These are phyloP conservation scores for Perca flavescens DNA, from an alignment of 2,113 vertebrate species.

Conservation along the genomic window DNA sequence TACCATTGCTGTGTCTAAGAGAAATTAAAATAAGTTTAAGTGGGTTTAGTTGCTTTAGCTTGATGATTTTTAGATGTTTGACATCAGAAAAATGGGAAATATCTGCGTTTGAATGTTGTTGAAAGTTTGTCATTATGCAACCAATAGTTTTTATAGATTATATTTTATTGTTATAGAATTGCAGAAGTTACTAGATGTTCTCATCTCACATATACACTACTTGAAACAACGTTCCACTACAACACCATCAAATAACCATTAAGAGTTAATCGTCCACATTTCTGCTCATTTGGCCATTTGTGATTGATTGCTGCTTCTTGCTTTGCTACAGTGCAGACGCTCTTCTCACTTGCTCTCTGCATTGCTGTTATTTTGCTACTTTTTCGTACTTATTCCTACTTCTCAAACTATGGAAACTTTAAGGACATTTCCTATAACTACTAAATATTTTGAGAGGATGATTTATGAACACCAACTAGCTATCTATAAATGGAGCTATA, in stretches of 20 bases:
- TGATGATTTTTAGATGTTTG: too few relatives aligned
- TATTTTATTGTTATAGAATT: not conserved
- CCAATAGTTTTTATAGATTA: too few relatives aligned
- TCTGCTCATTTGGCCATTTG: not conserved
- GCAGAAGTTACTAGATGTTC: not conserved
- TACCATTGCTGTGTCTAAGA: not conserved
- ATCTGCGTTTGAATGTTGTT: not conserved
- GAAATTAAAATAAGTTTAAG: not conserved
- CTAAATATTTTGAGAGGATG: not conserved
- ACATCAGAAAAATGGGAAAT: not conserved
- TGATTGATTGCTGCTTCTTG: not conserved
- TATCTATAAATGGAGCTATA: not conserved
- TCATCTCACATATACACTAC: not conserved
- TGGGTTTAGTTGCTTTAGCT: not conserved
- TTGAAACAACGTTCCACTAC: not conserved
- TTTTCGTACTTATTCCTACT: not conserved
- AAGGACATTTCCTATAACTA: not conserved
- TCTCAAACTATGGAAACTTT: not conserved
- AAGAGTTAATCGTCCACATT: not conserved
- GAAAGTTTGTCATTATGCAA: not conserved
- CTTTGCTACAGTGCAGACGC: not conserved
- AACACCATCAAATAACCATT: not conserved
- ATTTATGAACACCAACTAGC: not conserved
- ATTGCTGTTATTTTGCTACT: not conserved
- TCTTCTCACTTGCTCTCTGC: not conserved